Conservation (phyloP, 2,797 vertebrate species). For the Perdix hodgsoniae region DNA sequence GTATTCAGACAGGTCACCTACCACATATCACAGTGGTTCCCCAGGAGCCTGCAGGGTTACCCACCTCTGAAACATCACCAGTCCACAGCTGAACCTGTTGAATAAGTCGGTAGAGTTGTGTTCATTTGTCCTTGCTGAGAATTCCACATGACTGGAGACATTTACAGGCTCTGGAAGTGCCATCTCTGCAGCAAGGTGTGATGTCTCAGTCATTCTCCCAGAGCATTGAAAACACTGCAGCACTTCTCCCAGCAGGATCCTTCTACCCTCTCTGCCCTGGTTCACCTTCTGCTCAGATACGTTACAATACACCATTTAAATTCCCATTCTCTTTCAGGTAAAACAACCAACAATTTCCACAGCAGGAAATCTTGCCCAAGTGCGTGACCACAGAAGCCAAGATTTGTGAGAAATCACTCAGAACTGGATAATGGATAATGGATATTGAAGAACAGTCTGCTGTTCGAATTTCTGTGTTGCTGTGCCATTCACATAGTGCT, state of each 20-base stretch:
- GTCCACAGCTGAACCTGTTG: not conserved
- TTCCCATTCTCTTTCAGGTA: not conserved
- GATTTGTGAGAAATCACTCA: not conserved
- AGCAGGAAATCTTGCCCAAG: not conserved
- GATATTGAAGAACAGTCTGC: not conserved
- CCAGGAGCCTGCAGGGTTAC: not conserved
- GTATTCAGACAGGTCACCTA: not conserved
- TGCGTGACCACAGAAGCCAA: not conserved
- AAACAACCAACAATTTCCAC: not conserved
- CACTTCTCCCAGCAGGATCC: not conserved
- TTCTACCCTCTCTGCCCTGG: not conserved
- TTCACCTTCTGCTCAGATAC: not conserved
- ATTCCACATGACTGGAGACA: not conserved
- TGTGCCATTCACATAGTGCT: not conserved
- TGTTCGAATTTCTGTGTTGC: not conserved
- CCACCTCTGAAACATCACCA: not conserved
- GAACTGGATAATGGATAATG: too few species aligned
- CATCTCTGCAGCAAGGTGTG: not conserved
- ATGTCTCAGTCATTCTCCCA: not conserved
- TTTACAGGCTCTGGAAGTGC: not conserved
- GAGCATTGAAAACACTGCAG: not conserved
- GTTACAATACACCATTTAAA: not conserved
- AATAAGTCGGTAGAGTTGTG: not conserved
- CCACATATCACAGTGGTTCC: not conserved
- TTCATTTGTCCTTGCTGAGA: fast-evolving